Base-by-base conservation (phyloP, 2,113 vertebrate species). In the Myiozetetes cayanensis region DNA sequence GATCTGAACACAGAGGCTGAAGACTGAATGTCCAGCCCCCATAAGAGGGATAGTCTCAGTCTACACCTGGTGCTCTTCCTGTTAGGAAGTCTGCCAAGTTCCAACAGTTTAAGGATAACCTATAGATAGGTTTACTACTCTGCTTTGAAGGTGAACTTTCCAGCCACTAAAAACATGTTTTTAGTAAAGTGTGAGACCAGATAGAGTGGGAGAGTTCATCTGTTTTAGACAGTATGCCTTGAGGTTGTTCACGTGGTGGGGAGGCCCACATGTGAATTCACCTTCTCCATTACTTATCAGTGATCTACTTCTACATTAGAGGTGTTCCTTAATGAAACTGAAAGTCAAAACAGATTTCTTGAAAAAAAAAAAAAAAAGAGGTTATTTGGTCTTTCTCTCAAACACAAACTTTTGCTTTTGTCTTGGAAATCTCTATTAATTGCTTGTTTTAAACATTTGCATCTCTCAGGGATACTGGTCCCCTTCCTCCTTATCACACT, bases 241-340 rank as follows among this genome's bases (percentile, higher is more conserved):
- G 23, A 63, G 10, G 56, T 19, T 78, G 15, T 84, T 87, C 56
- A 47, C 33, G 43, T 2, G 1, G 23, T 15, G 31, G 23, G 6
- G 30, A 8, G 27, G 8, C 3, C 19, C 31, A 18, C 10, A 25
- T 9, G 10, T 33, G 25, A 84, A 81, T 74, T 72, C 14, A 59
- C 19, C 24, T 91, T 49, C 30, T 46, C n/a, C 14, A 14, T 44
- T 35, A 33, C 46, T 50, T 63, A 18, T 52, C 39, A 53, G 19
- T 39, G 35, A 89, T 12, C 23, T 55, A 12, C 22, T 9, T 81
- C 33, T 52, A 7, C 16, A 46, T 71, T 80, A 78, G 28, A 89
- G 30, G 18, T 0, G 0, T 50, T 82, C 61, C 10, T 78, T 68
- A 61, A 43, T 14, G 4, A 71, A 66, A 78, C 4, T 27, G 15